Base-by-base conservation (phyloP, 2,797 vertebrate species). In the Menidia menidia region DNA sequence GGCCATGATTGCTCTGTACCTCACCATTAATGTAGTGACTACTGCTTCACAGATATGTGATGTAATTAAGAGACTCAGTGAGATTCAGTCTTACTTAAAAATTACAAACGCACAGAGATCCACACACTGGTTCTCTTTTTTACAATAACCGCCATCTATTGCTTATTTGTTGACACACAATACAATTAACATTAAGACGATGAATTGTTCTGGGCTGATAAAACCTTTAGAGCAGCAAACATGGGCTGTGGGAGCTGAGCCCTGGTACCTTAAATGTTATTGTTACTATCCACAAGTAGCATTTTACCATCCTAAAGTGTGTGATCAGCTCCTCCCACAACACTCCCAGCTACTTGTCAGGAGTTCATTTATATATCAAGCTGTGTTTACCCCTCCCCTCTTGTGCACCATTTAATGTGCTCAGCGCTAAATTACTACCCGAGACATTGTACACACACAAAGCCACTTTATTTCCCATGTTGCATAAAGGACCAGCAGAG, bases 341-440 rank as follows among this genome's bases (percentile, higher is more conserved):
- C 35, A 57, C 61, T 18, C 8, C 32, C 15, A 0, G 68, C 73
- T 77, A 75, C 62, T 71, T 71, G 73, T 76, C 72, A 71, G 68
- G 47, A 82, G 67, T 74, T 74, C 72, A 88, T 78, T 75, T 77
- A 70, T 41, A 77, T 83, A 83, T 76, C 77, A 86, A 52, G 35
- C 62, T 65, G 55, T 81, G 81, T 86, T 83, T 66, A 73, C 55
- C 39, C 68, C 41, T 25, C 19, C 54, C 72, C 54, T 70, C 19
- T 45, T 78, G 51, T 30, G 35, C 60, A 78, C 64, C 62, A 66
- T 66, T 74, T 88, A 79, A 85, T 82, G 81, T 87, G 75, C 84
- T 79, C 75, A 73, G 62, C 56, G 80, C 71, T 71, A 83, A 87
- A 90, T 87, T 77, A 84, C 77, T 66, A 70, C 60, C 65, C 83